Evolutionary conservation across 1,140 invertebrate species (phyloP).

Genomic region (Andrena cerasifolii): DNA sequence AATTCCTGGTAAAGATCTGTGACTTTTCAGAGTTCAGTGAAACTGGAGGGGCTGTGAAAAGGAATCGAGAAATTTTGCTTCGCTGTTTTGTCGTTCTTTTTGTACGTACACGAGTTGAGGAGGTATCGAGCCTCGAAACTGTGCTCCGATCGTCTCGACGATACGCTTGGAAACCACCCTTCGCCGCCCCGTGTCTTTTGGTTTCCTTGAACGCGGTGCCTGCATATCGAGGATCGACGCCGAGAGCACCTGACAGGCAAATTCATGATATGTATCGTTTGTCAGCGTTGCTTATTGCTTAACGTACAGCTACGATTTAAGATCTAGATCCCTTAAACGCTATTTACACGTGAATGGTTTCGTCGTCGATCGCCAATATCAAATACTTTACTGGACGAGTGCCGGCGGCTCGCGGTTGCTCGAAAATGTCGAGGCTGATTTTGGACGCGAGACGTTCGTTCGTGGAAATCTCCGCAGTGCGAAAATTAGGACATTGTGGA

Average conservation of each 20-base stretch:
- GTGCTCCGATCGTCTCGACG: conserved; percentile 35
- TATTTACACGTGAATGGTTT: conserved; percentile 39
- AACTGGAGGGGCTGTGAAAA: not conserved
- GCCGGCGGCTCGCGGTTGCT: no score
- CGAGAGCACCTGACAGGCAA: conserved; percentile 64
- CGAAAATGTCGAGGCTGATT: no score
- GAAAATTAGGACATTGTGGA: no score
- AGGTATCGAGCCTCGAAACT: conserved; percentile 31
- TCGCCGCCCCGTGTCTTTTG: conserved; percentile 2
- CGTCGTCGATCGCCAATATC: conserved; percentile 40
- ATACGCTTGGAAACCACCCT: conserved; percentile 15
- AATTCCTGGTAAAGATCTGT: no score
- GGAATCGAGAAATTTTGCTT: not conserved
- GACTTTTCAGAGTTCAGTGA: conserved; percentile 20
- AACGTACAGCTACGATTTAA: conserved; percentile 60
- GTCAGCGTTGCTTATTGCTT: conserved; percentile 67
- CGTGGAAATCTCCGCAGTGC: not conserved
- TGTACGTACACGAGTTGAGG: not conserved
- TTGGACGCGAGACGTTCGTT: no score
- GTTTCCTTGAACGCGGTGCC: conserved; percentile 33
- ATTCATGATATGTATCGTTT: conserved; percentile 76
- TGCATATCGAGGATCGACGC: conserved; percentile 30
- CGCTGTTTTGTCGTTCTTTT: not conserved
- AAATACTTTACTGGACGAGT: conserved; percentile 40
- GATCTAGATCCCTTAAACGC: conserved; percentile 50